A percentile compares a stretch with the other conserved stretches of the same genome.
Conservation (phyloP, 2,113 vertebrate genomes). For the Macrotus californicus region DNA sequence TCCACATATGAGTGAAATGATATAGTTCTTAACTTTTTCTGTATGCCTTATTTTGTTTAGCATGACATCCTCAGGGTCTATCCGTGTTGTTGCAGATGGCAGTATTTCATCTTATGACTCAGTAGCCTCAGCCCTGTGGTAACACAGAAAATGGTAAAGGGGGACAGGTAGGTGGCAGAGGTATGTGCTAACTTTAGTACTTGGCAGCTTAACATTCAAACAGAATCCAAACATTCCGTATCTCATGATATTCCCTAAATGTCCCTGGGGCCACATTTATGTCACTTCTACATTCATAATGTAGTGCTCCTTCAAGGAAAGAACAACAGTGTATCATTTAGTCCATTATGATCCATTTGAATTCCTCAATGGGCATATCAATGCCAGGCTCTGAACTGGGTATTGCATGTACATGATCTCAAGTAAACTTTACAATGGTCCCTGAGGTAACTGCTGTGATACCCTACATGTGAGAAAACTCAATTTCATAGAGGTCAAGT, state of each 20-base stretch:
- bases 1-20: not conserved
- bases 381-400: not conserved
- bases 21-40: not conserved
- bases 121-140: not conserved
- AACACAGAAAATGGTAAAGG: not conserved
- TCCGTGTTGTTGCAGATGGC: not conserved
- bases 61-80: not conserved
- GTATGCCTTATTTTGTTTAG: not conserved
- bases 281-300: not conserved
- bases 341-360: not conserved
- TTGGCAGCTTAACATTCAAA: not conserved
- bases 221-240: not conserved
- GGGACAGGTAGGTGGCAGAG: fast-evolving
- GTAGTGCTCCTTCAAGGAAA: not conserved
- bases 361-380: not conserved
- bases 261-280: not conserved
- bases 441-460: not conserved
- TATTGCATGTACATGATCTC: not conserved
- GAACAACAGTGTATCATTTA: not conserved
- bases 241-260: not conserved
- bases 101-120: not conserved
- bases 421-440: not conserved
- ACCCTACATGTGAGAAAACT: not conserved
- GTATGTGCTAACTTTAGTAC: not conserved
- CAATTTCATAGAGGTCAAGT: not conserved